Evolutionary conservation across 2,797 vertebrate species (phyloP), one percentile per base, ranked within the genome.

Genomic region (Trichosurus vulpecula): DNA sequence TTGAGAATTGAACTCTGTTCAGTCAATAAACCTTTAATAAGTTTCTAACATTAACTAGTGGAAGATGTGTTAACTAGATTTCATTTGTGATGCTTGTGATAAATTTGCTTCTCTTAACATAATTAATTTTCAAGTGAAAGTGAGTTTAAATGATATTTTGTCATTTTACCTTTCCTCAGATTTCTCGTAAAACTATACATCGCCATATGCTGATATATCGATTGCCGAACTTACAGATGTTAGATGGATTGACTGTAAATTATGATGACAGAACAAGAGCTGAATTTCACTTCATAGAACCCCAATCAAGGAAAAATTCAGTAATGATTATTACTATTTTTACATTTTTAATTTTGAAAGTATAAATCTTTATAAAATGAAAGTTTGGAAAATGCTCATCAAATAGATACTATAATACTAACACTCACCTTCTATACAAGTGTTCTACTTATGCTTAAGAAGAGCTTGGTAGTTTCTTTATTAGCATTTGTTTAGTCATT

Each of bases 201-300:
- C 99, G 99, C 94, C 98, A 98, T 25, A 52, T 98, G 6, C 98
- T 99, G 89, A 98, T 99, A 96, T 98, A 99, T 92, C 98, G 96
- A 94, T 98, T 99, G 91, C 98, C 98, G 74, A 98, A 97, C 74
- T 98, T 99, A 93, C 99, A 99, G 98, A 98, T 99, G 91, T 98
- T 99, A 96, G 99, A 99, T 97, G 99, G 99, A 93, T 93, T 99
- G 89, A 97, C 96, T 13, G 97, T 99, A 95, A 99, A 99, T 92
- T 66, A 98, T 94, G 99, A 99, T 93, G 99, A 99, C 95, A 99
- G 98, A 95, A 98, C 98, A 94, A 99, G 98, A 97, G 99, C 99
- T 93, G 99, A 99, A 96, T 97, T 99, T 90, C 96, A 99, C 95
- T 97, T 97, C 89, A 95, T 98, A 96, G 99, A 99, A 95, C 94